Evolutionary conservation across 2,888 invertebrate species (phyloP).

Genomic region (Polia nebulosa): DNA sequence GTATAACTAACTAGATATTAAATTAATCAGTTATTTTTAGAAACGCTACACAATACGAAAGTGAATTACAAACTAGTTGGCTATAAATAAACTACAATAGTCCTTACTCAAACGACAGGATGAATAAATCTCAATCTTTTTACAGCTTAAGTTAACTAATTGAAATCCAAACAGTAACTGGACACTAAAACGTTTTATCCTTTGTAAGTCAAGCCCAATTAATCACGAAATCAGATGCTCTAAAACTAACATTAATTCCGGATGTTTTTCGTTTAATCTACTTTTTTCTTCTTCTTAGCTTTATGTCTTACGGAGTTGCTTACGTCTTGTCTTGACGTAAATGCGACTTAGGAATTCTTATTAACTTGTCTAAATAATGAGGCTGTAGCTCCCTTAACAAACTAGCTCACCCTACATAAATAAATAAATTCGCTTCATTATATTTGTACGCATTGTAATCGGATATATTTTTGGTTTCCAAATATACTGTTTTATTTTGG

Average conservation of each 20-base stretch:
- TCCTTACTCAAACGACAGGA: slow-evolving; percentile 2
- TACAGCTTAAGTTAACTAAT: slow-evolving; percentile 27
- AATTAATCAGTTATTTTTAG: neutral
- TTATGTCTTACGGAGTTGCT: slow-evolving; percentile 79
- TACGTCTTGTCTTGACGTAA: slow-evolving; percentile 82
- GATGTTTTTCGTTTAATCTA: slow-evolving; percentile 77
- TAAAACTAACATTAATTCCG: slow-evolving; percentile 68
- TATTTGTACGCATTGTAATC: slow-evolving; percentile 56
- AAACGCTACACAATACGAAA: neutral
- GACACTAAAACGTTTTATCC: slow-evolving; percentile 35
- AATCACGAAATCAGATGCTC: slow-evolving; percentile 48
- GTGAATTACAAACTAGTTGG: neutral
- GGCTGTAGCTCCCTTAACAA: slow-evolving; percentile 65
- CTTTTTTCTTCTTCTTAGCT: slow-evolving; percentile 78
- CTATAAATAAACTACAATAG: neutral
- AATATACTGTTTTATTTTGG: neutral
- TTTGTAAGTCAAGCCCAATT: slow-evolving; percentile 47
- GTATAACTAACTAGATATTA: too few species aligned
- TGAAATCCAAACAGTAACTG: slow-evolving; percentile 36
- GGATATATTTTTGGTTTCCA: slow-evolving; percentile 33
- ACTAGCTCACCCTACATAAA: slow-evolving; percentile 59
- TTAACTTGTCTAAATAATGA: slow-evolving; percentile 86
- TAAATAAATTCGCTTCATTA: slow-evolving; percentile 63
- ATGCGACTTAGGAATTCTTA: slow-evolving; percentile 87
- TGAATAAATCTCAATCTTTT: slow-evolving; percentile 35